Conservation (phyloP, 2,888 invertebrate genomes). For the Ariolimax columbianus region DNA sequence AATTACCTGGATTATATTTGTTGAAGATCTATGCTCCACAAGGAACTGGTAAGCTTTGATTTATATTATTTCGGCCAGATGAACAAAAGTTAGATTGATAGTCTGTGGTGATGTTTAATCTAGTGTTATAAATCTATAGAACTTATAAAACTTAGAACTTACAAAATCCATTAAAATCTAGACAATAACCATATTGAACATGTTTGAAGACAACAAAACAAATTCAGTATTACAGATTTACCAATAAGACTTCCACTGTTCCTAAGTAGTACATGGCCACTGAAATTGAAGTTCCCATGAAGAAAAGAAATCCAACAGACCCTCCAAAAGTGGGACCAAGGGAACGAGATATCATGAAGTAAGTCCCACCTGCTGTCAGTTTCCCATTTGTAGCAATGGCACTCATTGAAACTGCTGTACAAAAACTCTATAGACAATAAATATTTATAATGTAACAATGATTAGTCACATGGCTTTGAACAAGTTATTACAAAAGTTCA, state of each 20-base stretch:
- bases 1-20: no score
- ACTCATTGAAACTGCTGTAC: constrained; percentile 94
- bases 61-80: no score
- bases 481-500: no score
- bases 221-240: constrained; percentile 80
- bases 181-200: no score
- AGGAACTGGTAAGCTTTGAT: no score
- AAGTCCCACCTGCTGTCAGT: constrained; percentile 96
- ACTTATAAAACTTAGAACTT: no score
- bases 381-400: constrained; percentile 99
- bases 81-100: no score
- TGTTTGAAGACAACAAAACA: not conserved
- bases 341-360: constrained; percentile 98
- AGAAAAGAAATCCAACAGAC: constrained; percentile 98
- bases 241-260: constrained; percentile 96
- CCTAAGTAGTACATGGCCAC: constrained; percentile 99
- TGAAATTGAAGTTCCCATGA: constrained; percentile 97
- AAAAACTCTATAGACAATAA: constrained; percentile 78
- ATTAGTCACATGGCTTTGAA: no score
- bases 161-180: no score
- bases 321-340: constrained; percentile 99
- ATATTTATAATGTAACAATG: no score
- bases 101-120: no score
- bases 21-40: no score
- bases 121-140: not conserved